These are phyloP conservation scores for Drosophila seguyi DNA, from an alignment of 1,140 invertebrate genomes.

Conservation along the genomic window DNA sequence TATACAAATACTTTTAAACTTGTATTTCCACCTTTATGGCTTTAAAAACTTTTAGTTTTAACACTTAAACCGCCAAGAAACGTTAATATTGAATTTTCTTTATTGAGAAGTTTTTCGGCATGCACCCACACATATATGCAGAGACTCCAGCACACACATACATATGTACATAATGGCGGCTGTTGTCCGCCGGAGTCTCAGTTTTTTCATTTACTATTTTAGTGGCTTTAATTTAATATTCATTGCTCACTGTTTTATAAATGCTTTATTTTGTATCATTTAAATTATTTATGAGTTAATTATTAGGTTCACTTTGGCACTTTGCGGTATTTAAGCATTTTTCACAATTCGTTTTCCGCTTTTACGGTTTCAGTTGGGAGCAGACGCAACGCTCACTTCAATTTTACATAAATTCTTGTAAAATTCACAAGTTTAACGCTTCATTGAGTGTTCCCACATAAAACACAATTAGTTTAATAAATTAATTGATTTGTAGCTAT, in stretches of 20 bases:
- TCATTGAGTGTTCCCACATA: background rate
- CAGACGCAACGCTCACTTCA: no score
- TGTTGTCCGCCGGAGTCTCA: background rate
- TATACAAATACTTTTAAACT: background rate
- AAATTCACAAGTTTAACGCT: no score
- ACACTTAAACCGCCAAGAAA: background rate
- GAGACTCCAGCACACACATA: background rate
- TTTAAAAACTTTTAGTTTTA: no score
- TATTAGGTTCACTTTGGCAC: background rate
- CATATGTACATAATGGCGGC: background rate
- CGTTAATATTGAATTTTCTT: background rate
- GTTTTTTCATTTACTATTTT: background rate
- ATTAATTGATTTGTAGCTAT: background rate
- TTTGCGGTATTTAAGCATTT: no score
- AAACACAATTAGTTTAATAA: background rate
- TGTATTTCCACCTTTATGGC: no score
- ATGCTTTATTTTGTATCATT: rapidly evolving
- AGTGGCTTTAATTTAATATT: background rate
- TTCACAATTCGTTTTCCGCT: background rate
- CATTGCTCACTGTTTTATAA: background rate
- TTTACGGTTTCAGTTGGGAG: no score
- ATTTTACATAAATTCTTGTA: no score
- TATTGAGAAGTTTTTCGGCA: background rate
- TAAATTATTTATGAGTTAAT: background rate
- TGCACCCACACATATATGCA: background rate